Evolutionary conservation across 2,888 invertebrate species (phyloP), one percentile per base, ranked within the genome.

Genomic region (Oligia latruncula): DNA sequence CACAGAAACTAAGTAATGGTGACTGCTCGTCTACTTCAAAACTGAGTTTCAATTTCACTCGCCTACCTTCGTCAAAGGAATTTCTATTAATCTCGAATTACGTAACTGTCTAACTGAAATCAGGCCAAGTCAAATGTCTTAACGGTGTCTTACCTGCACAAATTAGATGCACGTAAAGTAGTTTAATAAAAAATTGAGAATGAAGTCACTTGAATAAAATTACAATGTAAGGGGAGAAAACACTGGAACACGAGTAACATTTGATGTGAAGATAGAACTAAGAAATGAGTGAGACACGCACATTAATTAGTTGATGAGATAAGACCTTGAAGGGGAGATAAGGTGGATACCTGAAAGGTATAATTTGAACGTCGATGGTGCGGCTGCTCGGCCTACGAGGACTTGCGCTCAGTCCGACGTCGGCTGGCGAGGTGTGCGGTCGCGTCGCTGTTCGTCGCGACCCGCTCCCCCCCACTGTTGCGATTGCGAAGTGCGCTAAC

Each of bases 341-440:
- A 90, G 89, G 90, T 89, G 86, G 88, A 90, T 92, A 93, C 93
- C 93, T 93, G 93, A 88, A 91, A 93, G 92, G 93, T 92, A 89
- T 89, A 90, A 83, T 86, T 86, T 87, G 87, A 88, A 87, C 87
- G 89, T 83, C 88, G 87, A 88, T 88, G 81, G 90, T 89, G 90
- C 84, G 88, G 89, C 82, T 81, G 86, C 85, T 84, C 85, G 87
- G 81, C 82, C 85, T 80, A 71, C 77, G 58, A 89, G 86, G 86
- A 85, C 80, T 55, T 75, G 83, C 76, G 78, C 89, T 93, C 95
- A 95, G 85, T 85, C 75, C 87, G 91, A 87, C 90, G 83, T 90
- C 89, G 92, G 90, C 92, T 90, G 91, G 89, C 91, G 90, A 74
- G 82, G 89, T 81, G 87, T 77, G 84, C 86, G 91, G 92, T 88